Evolutionary conservation across 2,113 vertebrate genomes (phyloP).

Genomic region (Notarius quadriscutis): DNA sequence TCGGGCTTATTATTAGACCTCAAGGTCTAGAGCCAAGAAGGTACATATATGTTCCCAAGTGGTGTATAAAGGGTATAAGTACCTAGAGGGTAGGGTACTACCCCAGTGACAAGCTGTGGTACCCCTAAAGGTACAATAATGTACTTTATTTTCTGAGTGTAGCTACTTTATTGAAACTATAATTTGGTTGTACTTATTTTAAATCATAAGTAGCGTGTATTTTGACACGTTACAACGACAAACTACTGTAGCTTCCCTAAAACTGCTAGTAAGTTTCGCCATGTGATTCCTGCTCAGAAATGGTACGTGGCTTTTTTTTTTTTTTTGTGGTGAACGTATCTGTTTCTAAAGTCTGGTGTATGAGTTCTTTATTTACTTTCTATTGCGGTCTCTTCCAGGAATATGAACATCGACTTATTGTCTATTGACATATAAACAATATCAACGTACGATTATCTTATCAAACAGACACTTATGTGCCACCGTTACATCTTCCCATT

Average conservation of each 20-base stretch:
- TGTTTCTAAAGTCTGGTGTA: constrained; percentile 10
- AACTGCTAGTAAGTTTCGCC: background rate
- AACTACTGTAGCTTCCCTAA: background rate
- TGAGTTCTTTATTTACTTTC: constrained; percentile 18
- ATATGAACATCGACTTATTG: constrained; percentile 31
- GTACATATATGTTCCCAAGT: no score
- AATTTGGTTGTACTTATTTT: background rate
- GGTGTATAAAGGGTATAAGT: no score
- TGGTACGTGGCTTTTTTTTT: background rate
- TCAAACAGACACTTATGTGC: constrained; percentile 3
- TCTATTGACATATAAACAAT: constrained; percentile 42
- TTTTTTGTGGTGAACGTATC: background rate
- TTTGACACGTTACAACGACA: background rate
- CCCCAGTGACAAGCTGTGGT: no score
- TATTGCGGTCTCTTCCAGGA: background rate
- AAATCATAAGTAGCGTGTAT: background rate
- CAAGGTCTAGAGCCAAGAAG: no score
- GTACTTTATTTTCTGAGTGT: no score
- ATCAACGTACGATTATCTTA: constrained; percentile 46
- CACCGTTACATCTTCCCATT: background rate
- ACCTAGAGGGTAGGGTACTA: no score
- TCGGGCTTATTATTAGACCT: no score
- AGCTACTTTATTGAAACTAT: background rate
- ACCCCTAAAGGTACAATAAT: no score
- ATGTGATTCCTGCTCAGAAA: background rate